Evolutionary conservation across 2,113 vertebrate genomes (phyloP), one percentile per base, ranked within the genome.

Genomic region (Heloderma charlesbogerti): DNA sequence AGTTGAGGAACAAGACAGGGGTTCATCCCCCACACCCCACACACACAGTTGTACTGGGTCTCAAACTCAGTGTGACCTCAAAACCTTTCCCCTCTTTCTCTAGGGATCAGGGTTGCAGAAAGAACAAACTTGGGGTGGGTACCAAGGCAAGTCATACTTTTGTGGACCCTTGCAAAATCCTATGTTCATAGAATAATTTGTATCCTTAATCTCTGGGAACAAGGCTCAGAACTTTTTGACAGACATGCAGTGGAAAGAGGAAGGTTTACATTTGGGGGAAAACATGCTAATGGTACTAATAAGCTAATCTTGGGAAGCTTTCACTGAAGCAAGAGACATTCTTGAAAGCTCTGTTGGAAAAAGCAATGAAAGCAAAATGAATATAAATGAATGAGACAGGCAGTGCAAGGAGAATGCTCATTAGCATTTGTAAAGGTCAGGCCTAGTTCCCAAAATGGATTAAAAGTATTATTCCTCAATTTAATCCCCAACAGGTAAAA

Each of bases 341-440:
- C 74, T 77, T 66, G 67, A 82, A 91, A 91, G 37, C 71, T 20
- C 78, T 82, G 12, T 45, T 74, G 60, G 43, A 67, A 37, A 82
- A 87, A 92, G 75, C 43, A 13, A 88, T 89, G 87, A 90, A 95
- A 83, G 75, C 54, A 93, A 75, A 89, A 87, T 13, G 72, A 91
- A 92, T 66, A 81, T 86, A 92, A 95, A 92, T 81, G 43, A 43
- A 37, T 87, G 37, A 71, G 85, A 88, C 51, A 84, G 75, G 34
- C 71, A 93, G 4, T 86, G 81, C 34, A 92, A 71, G 31, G 37
- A 77, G 51, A 95, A 86, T 40, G 77, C 25, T 78, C 45, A 51
- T 77, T 92, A 91, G 84, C 54, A 71, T 86, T 88, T 0, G 0
- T 67, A 63, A 91, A 93, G 63, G 67, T 63, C 87, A 87, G 63